phyloP scores from a whole-genome alignment of 2,797 vertebrate genomes.

The Sebastes nivosus region DNA sequence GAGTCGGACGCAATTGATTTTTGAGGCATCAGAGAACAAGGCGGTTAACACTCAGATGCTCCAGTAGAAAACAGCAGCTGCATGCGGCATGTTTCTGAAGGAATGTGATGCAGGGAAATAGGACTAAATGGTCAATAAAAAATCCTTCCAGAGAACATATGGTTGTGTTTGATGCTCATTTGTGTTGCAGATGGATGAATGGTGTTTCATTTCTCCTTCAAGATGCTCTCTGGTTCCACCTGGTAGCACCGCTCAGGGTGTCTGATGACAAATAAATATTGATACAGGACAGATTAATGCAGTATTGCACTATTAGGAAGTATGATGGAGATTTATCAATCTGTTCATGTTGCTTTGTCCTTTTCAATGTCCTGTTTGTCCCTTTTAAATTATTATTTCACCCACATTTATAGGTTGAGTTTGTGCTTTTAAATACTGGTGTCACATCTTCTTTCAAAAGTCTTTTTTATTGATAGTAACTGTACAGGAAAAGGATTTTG shows the following conservation, averaged over 20 bases:
- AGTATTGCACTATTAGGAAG: not conserved
- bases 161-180: constrained; percentile 22
- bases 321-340: not conserved
- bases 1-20: not conserved
- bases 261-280: constrained; percentile 41
- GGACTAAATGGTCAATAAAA: not conserved
- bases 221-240: constrained; percentile 6
- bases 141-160: constrained; percentile 15
- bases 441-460: no score
- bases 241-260: not conserved
- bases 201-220: constrained; percentile 3
- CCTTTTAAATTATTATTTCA: not conserved
- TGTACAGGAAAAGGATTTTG: not conserved
- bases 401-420: not conserved
- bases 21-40: not conserved
- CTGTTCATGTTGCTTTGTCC: constrained; percentile 1
- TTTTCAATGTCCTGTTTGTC: not conserved
- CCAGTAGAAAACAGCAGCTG: constrained; percentile 13
- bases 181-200: constrained; percentile 21
- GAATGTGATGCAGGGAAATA: not conserved
- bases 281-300: constrained; percentile 5
- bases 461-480: not conserved
- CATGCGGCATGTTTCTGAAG: not conserved
- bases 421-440: not conserved
- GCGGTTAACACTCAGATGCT: not conserved